These are phyloP conservation scores for Axis porcinus DNA, from an alignment of 2,113 vertebrate species.

Conservation along the genomic window DNA sequence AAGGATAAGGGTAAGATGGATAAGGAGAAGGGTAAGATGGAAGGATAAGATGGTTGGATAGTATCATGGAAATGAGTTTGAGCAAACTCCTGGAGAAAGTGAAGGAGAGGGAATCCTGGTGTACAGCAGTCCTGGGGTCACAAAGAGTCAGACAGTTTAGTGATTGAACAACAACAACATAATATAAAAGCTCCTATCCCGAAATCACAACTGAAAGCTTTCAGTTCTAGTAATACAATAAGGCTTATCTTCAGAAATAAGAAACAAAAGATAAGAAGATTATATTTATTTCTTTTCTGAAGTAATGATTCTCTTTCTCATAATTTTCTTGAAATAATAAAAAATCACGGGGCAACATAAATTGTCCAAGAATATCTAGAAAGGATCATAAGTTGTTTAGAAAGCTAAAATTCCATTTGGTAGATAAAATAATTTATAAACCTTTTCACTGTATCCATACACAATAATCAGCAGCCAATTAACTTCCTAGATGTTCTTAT, in stretches of 20 bases:
- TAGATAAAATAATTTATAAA: conserved; percentile 31
- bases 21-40: no score
- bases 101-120: not conserved
- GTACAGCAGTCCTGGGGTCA: not conserved
- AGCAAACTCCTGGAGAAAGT: not conserved
- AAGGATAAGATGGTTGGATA: not conserved
- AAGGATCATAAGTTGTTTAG: not conserved
- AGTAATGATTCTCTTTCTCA: not conserved
- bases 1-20: no score
- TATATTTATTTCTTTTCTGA: not conserved
- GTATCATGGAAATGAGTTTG: not conserved
- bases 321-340: not conserved
- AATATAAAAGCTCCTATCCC: not conserved
- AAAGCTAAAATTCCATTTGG: not conserved
- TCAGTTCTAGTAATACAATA: not conserved
- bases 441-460: not conserved
- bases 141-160: not conserved
- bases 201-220: not conserved
- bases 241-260: not conserved
- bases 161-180: not conserved
- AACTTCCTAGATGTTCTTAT: conserved; percentile 2
- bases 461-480: conserved; percentile 29
- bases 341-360: not conserved
- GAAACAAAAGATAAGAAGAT: not conserved
- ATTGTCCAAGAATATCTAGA: not conserved